A percentile compares a stretch with the other conserved stretches of the same genome.
These are phyloP conservation scores for Sarcoramphus papa DNA, from an alignment of 2,797 vertebrate genomes.

Conservation along the genomic window DNA sequence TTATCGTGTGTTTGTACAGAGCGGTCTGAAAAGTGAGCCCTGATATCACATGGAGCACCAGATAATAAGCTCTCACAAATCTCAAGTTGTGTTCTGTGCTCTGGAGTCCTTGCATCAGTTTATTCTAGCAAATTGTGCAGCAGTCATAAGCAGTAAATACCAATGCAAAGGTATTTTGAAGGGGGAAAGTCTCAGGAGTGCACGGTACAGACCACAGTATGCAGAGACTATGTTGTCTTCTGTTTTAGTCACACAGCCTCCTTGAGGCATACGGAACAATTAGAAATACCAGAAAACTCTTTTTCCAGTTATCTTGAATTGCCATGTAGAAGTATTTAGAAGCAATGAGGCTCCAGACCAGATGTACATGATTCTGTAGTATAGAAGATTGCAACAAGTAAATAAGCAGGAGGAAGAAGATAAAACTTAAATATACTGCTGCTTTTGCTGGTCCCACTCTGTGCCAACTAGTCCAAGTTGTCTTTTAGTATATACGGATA, in stretches of 20 bases:
- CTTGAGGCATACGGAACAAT: neutral
- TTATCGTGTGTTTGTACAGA: neutral
- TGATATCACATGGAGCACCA: neutral
- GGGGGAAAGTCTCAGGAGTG: neutral
- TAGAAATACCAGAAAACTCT: neutral
- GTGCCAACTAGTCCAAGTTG: neutral
- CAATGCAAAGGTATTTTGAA: neutral
- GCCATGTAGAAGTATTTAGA: neutral
- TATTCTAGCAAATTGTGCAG: neutral
- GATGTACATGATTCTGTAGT: neutral
- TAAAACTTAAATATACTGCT: neutral
- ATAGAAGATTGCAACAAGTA: neutral
- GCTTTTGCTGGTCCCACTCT: neutral
- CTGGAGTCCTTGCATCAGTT: neutral
- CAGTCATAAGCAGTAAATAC: neutral
- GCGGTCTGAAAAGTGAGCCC: neutral
- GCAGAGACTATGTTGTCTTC: neutral
- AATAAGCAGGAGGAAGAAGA: neutral
- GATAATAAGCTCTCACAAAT: neutral
- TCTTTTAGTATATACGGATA: neutral
- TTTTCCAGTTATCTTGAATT: neutral
- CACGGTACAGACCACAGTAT: fast-evolving
- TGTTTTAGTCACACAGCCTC: neutral
- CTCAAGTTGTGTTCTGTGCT: neutral
- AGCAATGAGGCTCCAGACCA: neutral